Base-by-base conservation (phyloP, 1,140 invertebrate genomes). In the Lepidostoma basale region DNA sequence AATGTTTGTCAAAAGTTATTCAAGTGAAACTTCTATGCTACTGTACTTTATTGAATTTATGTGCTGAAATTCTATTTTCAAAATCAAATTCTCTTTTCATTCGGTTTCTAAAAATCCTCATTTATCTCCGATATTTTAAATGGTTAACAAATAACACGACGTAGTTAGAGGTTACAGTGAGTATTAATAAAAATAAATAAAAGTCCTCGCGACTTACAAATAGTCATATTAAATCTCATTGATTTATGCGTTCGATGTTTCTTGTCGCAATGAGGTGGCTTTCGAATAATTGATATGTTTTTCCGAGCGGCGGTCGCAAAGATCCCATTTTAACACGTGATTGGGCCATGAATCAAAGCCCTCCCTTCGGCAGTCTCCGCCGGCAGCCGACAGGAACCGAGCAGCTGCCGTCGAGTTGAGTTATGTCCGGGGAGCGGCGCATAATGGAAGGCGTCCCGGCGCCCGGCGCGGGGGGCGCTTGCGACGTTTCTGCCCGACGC, bases 341-440 rank as follows among this genome's bases (percentile, higher is more conserved):
- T 60, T 45, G 40, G 25, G 28, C 22, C 54, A 60, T 60, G 45
- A 67, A 12, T 60, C 25, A 67, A 28, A 52, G 30, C 14, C 26
- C 20, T 67, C 49, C 28, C 39, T 52, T 58, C 64, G 52, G 49
- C 49, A 28, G 44, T 45, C 47, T 20, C 47, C 39, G 56, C 28
- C 36, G 39, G n/a, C 39, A 60, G 36, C 18, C 54, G 36, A 45
- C 40, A 28, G 40, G 22, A 60, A 9, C 65, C 52, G 65, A 67
- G 30, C 65, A 54, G 67, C 67, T 66, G 63, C 47, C 47, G 42
- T 68, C 59, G 18, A 33, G 16, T 49, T 68, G 67, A 68, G 33
- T 68, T 68, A 68, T 68, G 59, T 16, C 14, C 23, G 25, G 30
- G 23, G 42, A 62, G 25, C 18, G 23, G 25, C 33, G 20, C 25